Base-by-base conservation (phyloP, 2,888 invertebrate species). In the Apoderus coryli region DNA sequence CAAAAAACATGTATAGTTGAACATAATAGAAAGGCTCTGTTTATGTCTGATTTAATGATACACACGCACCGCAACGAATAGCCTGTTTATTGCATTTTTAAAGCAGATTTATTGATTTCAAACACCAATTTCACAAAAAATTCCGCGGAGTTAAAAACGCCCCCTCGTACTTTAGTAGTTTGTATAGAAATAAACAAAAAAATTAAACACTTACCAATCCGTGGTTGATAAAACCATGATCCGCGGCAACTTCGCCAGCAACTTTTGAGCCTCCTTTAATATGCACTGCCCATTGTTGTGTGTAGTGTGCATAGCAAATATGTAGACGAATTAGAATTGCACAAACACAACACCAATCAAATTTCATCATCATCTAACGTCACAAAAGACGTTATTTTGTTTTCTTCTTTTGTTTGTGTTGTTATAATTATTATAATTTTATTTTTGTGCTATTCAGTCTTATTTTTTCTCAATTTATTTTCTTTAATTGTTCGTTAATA, bases 231-330 rank as follows among this genome's bases (percentile, higher is more conserved):
- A 84, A 88, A 46, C 84, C 88, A 59, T 88, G 78, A 53, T 81
- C 79, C 41, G 53, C 57, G 33, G 89, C 88, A 25, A 89, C 75
- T 22, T 64, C 62, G 48, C 78, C 72, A 23, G 84, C 88, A 32
- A 70, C 65, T 26, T 58, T 54, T 22, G 65, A 60, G 42, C 67
- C 68, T 37, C 71, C 76, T 12, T 74, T 72, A 49, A 88, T 73
- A 52, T 82, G 77, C 35, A 85, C 78, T 38, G 85, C 88, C 82
- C 84, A 86, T 58, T 82, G 80, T 56, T 80, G 76, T 40, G 80
- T 77, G 56, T 70, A 86, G 52, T 76, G 73, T 25, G 44, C 37
- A 29, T 35, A 34, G 36, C 35, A 35, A 38, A 40, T 29, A 34
- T 34, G 35, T n/a, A n/a, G n/a, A n/a, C n/a, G n/a, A n/a, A n/a